phyloP scores from a whole-genome alignment of 2,797 vertebrate species.

The Gouania willdenowi region DNA sequence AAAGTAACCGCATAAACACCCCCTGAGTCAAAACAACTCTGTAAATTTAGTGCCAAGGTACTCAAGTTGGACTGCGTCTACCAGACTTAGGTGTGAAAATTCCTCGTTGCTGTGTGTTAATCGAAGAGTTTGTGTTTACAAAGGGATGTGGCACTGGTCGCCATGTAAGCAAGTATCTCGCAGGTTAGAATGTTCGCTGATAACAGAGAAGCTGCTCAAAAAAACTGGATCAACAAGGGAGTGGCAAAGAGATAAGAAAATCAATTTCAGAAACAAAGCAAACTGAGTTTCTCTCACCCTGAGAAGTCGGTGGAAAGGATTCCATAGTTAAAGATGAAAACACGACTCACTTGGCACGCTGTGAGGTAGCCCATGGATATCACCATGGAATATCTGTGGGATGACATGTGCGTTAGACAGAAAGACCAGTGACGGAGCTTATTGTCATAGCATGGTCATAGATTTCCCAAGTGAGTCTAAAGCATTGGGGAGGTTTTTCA shows the following conservation, averaged over 20 bases:
- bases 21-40: no score
- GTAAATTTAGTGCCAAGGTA: constrained; percentile 5
- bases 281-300: constrained; percentile 76
- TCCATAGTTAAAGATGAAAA: constrained; percentile 93
- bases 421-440: background rate
- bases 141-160: constrained; percentile 14
- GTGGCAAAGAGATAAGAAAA: background rate
- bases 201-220: constrained; percentile 9
- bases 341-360: constrained; percentile 86
- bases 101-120: constrained; percentile 17
- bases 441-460: background rate
- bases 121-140: constrained; percentile 42
- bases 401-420: background rate
- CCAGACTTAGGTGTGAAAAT: background rate
- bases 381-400: constrained; percentile 69
- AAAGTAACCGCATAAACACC: background rate
- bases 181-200: constrained; percentile 16
- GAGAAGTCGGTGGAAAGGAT: constrained; percentile 96
- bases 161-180: constrained; percentile 1
- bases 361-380: constrained; percentile 90
- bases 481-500: no score
- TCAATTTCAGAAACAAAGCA: background rate
- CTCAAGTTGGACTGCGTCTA: background rate
- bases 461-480: no score
- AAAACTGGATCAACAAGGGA: constrained; percentile 17